These are phyloP conservation scores for Gorsachius goisagi DNA, from an alignment of 2,113 vertebrate genomes.

Conservation along the genomic window DNA sequence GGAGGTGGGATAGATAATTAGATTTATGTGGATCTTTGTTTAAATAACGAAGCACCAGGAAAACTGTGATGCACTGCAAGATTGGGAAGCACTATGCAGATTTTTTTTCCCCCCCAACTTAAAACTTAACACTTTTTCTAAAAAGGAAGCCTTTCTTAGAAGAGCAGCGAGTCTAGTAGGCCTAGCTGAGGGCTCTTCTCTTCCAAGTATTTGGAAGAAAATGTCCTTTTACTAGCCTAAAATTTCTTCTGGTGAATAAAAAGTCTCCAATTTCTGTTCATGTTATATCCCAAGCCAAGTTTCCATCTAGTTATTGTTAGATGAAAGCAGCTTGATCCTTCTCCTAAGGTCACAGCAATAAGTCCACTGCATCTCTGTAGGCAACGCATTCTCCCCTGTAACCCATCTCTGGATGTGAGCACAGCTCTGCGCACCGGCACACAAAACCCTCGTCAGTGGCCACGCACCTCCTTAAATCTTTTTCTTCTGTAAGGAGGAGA, in stretches of 20 bases:
- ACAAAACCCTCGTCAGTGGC: not conserved
- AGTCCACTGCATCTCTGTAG: not conserved
- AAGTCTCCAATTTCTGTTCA: not conserved
- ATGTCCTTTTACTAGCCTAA: not conserved
- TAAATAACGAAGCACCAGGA: not conserved
- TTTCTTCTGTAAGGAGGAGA: not conserved
- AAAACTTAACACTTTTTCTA: not conserved
- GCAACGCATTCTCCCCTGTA: not conserved
- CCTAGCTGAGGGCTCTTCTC: not conserved
- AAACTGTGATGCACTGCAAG: not conserved
- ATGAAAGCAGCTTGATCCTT: not conserved
- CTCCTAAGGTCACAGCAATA: not conserved
- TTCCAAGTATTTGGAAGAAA: not conserved
- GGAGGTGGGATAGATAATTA: not conserved
- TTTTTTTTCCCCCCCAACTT: too few relatives aligned
- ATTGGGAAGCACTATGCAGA: not conserved
- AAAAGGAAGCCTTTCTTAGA: not conserved
- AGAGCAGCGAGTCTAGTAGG: fast-evolving
- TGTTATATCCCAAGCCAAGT: not conserved
- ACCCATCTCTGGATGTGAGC: fast-evolving
- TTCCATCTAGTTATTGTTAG: not conserved
- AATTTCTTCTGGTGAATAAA: not conserved
- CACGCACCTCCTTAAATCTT: not conserved
- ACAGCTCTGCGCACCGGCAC: not conserved
- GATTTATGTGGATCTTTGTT: not conserved